Conservation (phyloP, 2,113 vertebrate species). For the Uria aalge region DNA sequence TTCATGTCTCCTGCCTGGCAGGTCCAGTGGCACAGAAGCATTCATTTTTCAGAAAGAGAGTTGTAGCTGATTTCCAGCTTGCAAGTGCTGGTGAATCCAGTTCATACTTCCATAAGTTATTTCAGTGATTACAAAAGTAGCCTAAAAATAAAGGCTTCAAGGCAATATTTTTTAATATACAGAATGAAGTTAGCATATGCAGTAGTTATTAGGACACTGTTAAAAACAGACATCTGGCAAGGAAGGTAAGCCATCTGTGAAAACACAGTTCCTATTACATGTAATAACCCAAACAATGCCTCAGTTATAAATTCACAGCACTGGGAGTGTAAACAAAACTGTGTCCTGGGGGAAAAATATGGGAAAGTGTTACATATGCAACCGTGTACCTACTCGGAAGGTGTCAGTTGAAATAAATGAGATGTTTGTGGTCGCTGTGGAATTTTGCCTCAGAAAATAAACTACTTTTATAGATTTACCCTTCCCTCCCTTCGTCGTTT, state of each 20-base stretch:
- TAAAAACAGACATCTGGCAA: conserved; percentile 39
- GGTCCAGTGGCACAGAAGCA: background rate
- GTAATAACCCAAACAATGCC: conserved; percentile 28
- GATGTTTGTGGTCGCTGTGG: background rate
- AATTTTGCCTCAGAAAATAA: background rate
- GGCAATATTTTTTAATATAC: background rate
- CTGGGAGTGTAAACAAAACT: conserved; percentile 35
- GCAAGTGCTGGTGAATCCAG: background rate
- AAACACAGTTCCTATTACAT: conserved; percentile 8
- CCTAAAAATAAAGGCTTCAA: background rate
- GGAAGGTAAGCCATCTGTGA: conserved; percentile 42
- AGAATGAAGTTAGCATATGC: background rate
- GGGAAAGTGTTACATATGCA: conserved; percentile 21
- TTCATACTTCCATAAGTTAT: background rate
- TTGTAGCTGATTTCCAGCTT: background rate
- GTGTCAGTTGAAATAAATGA: conserved; percentile 33
- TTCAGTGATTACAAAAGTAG: background rate
- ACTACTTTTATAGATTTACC: background rate
- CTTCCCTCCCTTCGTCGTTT: background rate
- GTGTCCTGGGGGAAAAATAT: background rate
- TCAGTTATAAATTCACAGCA: conserved; percentile 32
- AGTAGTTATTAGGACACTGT: background rate
- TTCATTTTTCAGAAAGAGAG: background rate
- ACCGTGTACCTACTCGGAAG: background rate
- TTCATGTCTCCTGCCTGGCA: background rate